Conservation (phyloP, 2,113 vertebrate species). For the Odontophorus gujanensis region DNA sequence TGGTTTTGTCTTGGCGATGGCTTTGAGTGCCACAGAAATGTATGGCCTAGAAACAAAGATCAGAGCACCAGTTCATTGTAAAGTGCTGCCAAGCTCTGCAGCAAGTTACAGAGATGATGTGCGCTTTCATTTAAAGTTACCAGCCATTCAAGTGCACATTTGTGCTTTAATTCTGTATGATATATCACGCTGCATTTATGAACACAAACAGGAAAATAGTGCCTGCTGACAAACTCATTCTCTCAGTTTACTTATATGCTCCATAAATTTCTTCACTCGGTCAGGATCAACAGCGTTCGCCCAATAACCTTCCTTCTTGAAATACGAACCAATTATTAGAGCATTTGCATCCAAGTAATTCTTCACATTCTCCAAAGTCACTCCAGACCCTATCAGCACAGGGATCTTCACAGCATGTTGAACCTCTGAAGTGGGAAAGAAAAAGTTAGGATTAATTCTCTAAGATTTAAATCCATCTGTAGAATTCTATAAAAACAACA, state of each 20-base stretch:
- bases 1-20: background rate
- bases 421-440: conserved; percentile 76
- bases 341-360: conserved; percentile 71
- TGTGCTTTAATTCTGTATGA: background rate
- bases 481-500: background rate
- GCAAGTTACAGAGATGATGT: background rate
- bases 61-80: background rate
- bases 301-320: conserved; percentile 87
- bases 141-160: background rate
- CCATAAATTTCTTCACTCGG: conserved; percentile 83
- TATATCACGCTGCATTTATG: background rate
- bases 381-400: conserved; percentile 87
- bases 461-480: background rate
- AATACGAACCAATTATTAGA: conserved; percentile 87
- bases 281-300: conserved; percentile 79
- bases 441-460: background rate
- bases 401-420: conserved; percentile 74
- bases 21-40: background rate
- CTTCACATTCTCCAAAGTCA: conserved; percentile 83
- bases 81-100: background rate
- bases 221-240: conserved; percentile 53
- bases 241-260: conserved; percentile 74
- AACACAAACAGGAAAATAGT: background rate
- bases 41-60: background rate
- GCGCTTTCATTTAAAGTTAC: background rate